phyloP scores from a whole-genome alignment of 1,140 invertebrate species.

The Drosophila navojoa region DNA sequence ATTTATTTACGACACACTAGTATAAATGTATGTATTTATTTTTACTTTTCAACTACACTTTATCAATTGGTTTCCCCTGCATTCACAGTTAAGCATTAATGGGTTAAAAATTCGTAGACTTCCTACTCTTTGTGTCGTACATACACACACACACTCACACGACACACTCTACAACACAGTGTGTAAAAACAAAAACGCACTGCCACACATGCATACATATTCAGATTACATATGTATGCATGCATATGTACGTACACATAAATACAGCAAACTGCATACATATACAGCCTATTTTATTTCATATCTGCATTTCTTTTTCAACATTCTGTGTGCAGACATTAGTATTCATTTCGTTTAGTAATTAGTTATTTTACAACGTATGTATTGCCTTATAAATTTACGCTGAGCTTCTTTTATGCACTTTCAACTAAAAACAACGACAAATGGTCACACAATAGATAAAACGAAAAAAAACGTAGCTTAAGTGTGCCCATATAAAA shows the following conservation, averaged over 20 bases:
- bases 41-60: constrained; percentile 25
- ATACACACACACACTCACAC: constrained; percentile 10
- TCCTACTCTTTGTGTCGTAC: constrained; percentile 46
- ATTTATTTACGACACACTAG: constrained; percentile 19
- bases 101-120: constrained; percentile 38
- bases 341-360: constrained; percentile 28
- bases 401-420: constrained; percentile 41
- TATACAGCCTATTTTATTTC: constrained; percentile 52
- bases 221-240: constrained; percentile 37
- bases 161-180: constrained; percentile 6
- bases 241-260: constrained; percentile 49
- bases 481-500: constrained; percentile 28
- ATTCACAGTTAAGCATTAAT: constrained; percentile 21
- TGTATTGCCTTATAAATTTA: constrained; percentile 24
- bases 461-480: constrained; percentile 46
- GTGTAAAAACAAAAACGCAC: constrained; percentile 48
- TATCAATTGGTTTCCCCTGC: neutral
- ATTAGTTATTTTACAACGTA: constrained; percentile 25
- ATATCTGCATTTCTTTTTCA: constrained; percentile 34
- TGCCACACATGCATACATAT: constrained; percentile 47
- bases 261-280: constrained; percentile 53
- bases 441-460: constrained; percentile 54
- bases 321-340: constrained; percentile 35
- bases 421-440: constrained; percentile 54
- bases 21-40: constrained; percentile 20